Evolutionary conservation across 2,113 vertebrate genomes (phyloP).

Genomic region (Neopipo cinnamomea): DNA sequence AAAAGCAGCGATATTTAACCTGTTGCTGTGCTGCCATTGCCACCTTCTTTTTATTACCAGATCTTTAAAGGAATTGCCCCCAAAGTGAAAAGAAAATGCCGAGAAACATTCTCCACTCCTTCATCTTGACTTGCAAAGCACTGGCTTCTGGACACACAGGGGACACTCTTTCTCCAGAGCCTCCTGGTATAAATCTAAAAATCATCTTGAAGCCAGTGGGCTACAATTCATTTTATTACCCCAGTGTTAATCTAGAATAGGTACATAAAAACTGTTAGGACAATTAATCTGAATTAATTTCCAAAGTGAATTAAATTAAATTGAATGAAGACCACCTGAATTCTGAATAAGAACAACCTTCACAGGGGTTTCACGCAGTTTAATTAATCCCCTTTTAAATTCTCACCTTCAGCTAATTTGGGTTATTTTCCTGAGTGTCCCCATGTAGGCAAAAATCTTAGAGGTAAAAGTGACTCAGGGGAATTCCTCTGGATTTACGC

Average conservation of each 20-base stretch:
- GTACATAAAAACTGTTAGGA: constrained; percentile 49
- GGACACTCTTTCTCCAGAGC: neutral
- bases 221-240: constrained; percentile 41
- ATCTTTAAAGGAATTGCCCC: neutral
- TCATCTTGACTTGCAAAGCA: neutral
- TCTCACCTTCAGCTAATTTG: constrained; percentile 62
- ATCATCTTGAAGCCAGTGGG: constrained; percentile 29
- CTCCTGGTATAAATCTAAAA: constrained; percentile 18
- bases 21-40: neutral
- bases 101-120: neutral
- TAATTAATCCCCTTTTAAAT: constrained; percentile 67
- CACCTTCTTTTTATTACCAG: neutral
- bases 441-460: constrained; percentile 27
- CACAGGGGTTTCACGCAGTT: constrained; percentile 37
- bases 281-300: constrained; percentile 68
- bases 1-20: neutral
- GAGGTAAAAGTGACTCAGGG: constrained; percentile 6
- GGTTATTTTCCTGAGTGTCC: constrained; percentile 62
- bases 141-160: neutral
- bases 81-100: neutral
- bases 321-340: constrained; percentile 65
- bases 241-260: constrained; percentile 30
- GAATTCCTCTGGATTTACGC: constrained; percentile 53
- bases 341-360: constrained; percentile 65
- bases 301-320: constrained; percentile 64